Evolutionary conservation across 2,888 invertebrate species (phyloP), one percentile per base, ranked within the genome.

Genomic region (Drosophila mimetica): DNA sequence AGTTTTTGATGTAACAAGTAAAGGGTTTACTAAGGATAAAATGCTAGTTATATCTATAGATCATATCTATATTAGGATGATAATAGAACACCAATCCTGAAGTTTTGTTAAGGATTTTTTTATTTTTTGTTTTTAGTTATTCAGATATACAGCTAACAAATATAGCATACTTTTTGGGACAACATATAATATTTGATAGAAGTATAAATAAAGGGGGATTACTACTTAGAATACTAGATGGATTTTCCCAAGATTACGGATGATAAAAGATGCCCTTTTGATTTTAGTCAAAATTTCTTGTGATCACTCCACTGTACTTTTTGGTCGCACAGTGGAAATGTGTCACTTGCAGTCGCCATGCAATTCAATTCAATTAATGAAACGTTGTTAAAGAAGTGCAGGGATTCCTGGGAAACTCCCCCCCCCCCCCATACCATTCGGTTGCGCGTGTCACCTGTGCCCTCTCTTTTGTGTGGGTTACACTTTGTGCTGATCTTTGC

Each of bases 401-500:
- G 39, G 16, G 67, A 77, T 76, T 16, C 13, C 16, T 11, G 51
- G 51, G 5, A 16, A 32, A 16, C 36, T 13, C 60, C 37, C 18
- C 34, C n/a, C 60, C 37, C 59, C 57, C 34, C 32, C 18, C 59
- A 30, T 22, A 9, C 41, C 11, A 36, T 52, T 9, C 6, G n/a
- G 13, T 4, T 13, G 3, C 4, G 25, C 44, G 44, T 44, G 53
- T 55, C 52, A 47, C 59, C 44, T 42, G 47, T 47, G 34, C 14
- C 36, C 42, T 46, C 44, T 47, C 46, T 32, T 48, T 52, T 71
- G 73, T 72, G 67, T 57, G 41, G 58, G 74, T 30, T 53, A 50
- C 72, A 71, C 72, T 81, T 82, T 82, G 78, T 84, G 84, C 84
- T 84, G 84, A 84, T 84, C 84, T 83, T 86, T 86, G 84, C 88